A percentile compares a stretch with the other conserved stretches of the same genome.
Conservation (phyloP, 2,797 vertebrate species). For the Odontamblyopus rebecca region DNA sequence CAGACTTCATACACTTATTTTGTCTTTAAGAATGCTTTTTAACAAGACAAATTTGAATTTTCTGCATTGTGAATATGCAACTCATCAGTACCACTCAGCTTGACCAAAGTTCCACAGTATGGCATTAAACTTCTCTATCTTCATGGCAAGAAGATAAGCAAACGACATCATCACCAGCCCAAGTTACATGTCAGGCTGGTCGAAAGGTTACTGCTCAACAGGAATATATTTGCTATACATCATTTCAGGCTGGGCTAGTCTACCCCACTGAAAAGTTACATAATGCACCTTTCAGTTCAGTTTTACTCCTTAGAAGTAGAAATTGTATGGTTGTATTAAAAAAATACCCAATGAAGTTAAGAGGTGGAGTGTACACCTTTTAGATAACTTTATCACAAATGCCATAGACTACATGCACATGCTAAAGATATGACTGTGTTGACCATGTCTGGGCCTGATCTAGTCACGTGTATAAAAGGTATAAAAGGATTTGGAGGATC, state of each 20-base stretch:
- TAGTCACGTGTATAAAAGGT: conserved; percentile 19
- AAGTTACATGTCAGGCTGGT: too few relatives aligned
- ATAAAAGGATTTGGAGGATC: conserved; percentile 39
- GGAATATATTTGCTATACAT: too few relatives aligned
- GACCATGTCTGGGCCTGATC: not conserved
- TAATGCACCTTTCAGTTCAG: not conserved
- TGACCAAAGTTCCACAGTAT: not conserved
- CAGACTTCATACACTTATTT: not conserved
- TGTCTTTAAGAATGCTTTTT: not conserved
- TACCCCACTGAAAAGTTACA: not conserved
- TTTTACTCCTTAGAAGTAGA: not conserved
- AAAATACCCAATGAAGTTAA: not conserved
- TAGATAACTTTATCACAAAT: not conserved
- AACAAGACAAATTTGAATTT: not conserved
- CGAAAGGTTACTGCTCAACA: too few relatives aligned
- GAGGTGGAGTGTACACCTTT: not conserved
- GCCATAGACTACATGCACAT: not conserved
- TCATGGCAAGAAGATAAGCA: too few relatives aligned
- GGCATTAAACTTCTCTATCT: too few relatives aligned
- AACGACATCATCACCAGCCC: too few relatives aligned
- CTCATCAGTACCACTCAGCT: not conserved
- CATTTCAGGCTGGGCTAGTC: too few relatives aligned
- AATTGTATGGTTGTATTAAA: not conserved
- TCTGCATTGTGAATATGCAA: not conserved
- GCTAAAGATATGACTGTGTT: not conserved